Percentiles rank a stretch among this genome's conserved stretches.
Evolutionary conservation across 2,113 vertebrate genomes (phyloP).

Genomic region (Antechinus stuartii): DNA sequence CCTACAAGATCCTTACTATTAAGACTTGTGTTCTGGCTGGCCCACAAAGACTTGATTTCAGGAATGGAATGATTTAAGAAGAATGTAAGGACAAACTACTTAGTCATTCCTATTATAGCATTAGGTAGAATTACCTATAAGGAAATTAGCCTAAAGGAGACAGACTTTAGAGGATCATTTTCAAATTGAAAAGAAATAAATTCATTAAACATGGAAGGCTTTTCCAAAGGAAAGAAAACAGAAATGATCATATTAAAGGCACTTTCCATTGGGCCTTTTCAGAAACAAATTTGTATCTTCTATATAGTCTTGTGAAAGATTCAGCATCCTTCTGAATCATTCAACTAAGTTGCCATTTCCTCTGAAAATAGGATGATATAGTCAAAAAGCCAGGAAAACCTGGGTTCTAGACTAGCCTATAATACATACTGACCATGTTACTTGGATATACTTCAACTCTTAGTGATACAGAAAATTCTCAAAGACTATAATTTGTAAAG

Average conservation of each 20-base stretch:
- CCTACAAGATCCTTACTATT: not conserved
- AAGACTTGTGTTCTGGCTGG: not conserved
- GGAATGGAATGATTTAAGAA: conserved; percentile 14
- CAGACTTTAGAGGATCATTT: conserved; percentile 33
- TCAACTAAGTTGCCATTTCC: not conserved
- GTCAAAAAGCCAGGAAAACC: not conserved
- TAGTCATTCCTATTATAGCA: conserved; percentile 19
- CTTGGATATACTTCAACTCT: not conserved
- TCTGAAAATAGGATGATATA: not conserved
- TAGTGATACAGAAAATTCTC: not conserved
- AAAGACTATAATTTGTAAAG: not conserved
- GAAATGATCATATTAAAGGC: not conserved
- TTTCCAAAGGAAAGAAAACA: conserved; percentile 12
- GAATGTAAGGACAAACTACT: not conserved
- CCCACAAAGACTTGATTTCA: not conserved
- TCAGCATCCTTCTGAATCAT: not conserved
- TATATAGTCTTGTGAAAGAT: not conserved
- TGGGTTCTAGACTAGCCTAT: not conserved
- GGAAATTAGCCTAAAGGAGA: conserved; percentile 21
- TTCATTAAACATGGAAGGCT: conserved; percentile 41
- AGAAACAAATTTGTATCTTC: not conserved
- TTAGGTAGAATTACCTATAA: conserved; percentile 43
- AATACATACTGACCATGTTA: no score
- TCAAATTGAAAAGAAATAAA: conserved; percentile 48
- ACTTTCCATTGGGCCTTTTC: conserved; percentile 20